Base-by-base conservation (phyloP, 2,888 invertebrate genomes). In the Cotesia congregata region DNA sequence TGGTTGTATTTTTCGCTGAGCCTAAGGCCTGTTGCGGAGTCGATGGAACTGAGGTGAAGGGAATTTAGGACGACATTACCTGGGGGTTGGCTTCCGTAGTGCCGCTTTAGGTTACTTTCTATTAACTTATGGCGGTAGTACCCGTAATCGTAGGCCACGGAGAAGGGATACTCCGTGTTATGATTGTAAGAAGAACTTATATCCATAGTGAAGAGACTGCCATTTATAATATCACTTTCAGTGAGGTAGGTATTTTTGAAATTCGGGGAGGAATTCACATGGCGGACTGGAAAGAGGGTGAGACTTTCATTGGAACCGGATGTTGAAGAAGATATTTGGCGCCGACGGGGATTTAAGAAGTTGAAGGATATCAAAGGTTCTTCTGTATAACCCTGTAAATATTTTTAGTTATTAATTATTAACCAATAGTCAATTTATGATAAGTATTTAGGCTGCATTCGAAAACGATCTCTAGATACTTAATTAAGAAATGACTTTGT, bases 51-150 rank as follows among this genome's bases (percentile, higher is more conserved):
- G 15, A 88, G 80, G 20, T 86, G 85, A 20, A 88, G 85, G 12
- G 87, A 86, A 73, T 88, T 89, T 9, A 88, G 73, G 0, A 88
- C 84, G 1, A 89, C 86, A 71, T 85, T 81, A 0, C 88, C 88
- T 0, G 89, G 88, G 0, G 88, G 85, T 61, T 86, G 87, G 15
- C 78, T 80, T 41, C 83, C 81, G 79, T 86, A 88, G 6, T 82
- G 84, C 60, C 83, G 85, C 38, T 79, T 84, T 4, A 89, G 72
- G 0, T 82, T 84, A 0, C 78, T 76, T 38, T 88, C 86, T 5
- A 89, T 81, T 39, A 89, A 77, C 73, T 84, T 85, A 75, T 85
- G 82, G 4, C 88, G 82, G 61, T 86, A 85, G 0, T 83, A 79
- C 3, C 81, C 81, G 69, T 87, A 88, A 67, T 88, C 83, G 30